Percentiles rank a stretch among this genome's conserved stretches.
phyloP scores from a whole-genome alignment of 2,797 vertebrate species.

The Pseudochirops cupreus region DNA sequence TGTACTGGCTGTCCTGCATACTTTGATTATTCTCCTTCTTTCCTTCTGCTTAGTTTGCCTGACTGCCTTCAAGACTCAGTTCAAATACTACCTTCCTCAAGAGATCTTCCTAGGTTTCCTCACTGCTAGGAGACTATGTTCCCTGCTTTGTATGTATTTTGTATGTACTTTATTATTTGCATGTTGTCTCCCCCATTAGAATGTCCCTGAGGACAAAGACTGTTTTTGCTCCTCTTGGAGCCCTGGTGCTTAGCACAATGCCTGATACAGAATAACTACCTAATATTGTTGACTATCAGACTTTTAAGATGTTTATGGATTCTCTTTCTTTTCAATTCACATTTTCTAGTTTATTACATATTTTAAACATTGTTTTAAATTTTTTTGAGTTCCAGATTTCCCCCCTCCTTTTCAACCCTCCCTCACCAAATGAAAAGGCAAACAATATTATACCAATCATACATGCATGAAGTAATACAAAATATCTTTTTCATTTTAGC shows the following conservation, averaged over 20 bases:
- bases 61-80: neutral
- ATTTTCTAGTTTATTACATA: neutral
- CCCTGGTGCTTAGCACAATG: neutral
- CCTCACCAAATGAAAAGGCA: neutral
- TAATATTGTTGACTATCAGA: neutral
- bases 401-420: neutral
- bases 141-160: neutral
- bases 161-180: neutral
- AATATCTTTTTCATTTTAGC: neutral
- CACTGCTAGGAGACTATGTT: neutral
- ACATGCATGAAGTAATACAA: neutral
- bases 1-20: neutral
- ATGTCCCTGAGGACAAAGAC: neutral
- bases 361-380: neutral
- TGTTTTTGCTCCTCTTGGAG: neutral
- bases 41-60: neutral
- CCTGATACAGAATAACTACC: neutral
- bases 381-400: neutral
- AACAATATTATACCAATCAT: neutral
- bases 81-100: neutral
- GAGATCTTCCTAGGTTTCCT: neutral
- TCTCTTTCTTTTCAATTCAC: neutral
- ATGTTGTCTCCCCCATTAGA: neutral
- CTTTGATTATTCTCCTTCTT: neutral
- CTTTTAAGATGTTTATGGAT: neutral